Percentiles rank a stretch among this genome's conserved stretches.
phyloP scores from a whole-genome alignment of 2,797 vertebrate genomes.

The Sebastiscus tertius region DNA sequence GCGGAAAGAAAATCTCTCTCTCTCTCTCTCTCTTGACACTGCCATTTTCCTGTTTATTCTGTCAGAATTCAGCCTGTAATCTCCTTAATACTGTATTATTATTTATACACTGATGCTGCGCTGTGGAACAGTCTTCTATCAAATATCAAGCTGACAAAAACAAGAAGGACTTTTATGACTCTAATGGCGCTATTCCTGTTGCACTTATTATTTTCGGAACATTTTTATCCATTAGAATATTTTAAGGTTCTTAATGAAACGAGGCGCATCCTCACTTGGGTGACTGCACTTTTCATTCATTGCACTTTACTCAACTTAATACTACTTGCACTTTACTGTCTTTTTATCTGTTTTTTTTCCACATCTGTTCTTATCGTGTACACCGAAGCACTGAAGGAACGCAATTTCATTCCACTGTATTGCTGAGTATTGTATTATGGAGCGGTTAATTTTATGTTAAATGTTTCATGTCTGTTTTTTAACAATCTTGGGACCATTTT shows the following conservation, averaged over 20 bases:
- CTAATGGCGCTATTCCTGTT: neutral
- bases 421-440: neutral
- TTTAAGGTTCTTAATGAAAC: neutral
- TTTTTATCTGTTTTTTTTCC: neutral
- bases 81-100: neutral
- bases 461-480: neutral
- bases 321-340: neutral
- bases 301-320: neutral
- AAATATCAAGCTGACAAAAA: neutral
- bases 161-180: neutral
- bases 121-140: neutral
- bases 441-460: neutral
- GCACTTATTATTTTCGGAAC: neutral
- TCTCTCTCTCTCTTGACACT: too few species aligned
- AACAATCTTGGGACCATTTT: neutral
- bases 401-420: neutral
- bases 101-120: neutral
- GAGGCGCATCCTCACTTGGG: neutral
- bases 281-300: neutral
- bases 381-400: too few species aligned
- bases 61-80: neutral
- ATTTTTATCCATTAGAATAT: too few species aligned
- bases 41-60: neutral
- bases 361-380: neutral
- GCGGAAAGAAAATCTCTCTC: neutral